A percentile compares a stretch with the other conserved stretches of the same genome.
Evolutionary conservation across 2,888 invertebrate species (phyloP).

Genomic region (Carabus problematicus): DNA sequence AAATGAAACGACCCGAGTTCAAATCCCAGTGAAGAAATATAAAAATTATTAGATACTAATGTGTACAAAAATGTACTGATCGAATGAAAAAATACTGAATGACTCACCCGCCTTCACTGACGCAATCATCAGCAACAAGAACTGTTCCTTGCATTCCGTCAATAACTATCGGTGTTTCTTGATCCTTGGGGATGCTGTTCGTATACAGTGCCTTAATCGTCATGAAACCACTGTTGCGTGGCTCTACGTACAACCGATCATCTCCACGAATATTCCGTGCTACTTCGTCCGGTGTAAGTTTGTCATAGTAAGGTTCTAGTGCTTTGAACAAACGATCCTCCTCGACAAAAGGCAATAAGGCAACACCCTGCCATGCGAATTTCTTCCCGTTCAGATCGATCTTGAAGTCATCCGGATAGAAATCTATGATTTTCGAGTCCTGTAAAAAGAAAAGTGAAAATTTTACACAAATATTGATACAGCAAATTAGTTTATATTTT

Average conservation of each 20-base stretch:
- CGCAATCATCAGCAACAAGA: constrained; percentile 74
- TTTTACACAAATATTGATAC: constrained; percentile 27
- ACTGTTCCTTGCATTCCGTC: constrained; percentile 88
- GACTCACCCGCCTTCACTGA: constrained; percentile 71
- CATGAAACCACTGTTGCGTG: constrained; percentile 73
- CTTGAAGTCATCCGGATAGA: constrained; percentile 97
- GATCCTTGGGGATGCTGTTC: constrained; percentile 60
- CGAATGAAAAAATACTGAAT: background rate
- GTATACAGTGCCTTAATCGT: constrained; percentile 75
- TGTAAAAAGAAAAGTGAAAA: constrained; percentile 56
- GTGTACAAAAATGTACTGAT: background rate
- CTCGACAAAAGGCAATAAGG: constrained; percentile 96
- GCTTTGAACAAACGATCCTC: constrained; percentile 88
- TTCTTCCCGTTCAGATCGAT: constrained; percentile 99
- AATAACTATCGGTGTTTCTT: constrained; percentile 69
- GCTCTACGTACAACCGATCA: constrained; percentile 87
- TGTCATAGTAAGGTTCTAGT: constrained; percentile 78
- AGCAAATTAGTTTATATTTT: constrained; percentile 11
- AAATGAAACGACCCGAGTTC: too few relatives aligned
- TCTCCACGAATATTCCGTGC: constrained; percentile 86
- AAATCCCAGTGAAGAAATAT: too few relatives aligned
- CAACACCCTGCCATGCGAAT: constrained; percentile 99
- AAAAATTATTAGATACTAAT: background rate
- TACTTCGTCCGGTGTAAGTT: constrained; percentile 85
- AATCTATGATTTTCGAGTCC: constrained; percentile 95